phyloP scores from a whole-genome alignment of 2,797 vertebrate species.

The Phaenicophaeus curvirostris region DNA sequence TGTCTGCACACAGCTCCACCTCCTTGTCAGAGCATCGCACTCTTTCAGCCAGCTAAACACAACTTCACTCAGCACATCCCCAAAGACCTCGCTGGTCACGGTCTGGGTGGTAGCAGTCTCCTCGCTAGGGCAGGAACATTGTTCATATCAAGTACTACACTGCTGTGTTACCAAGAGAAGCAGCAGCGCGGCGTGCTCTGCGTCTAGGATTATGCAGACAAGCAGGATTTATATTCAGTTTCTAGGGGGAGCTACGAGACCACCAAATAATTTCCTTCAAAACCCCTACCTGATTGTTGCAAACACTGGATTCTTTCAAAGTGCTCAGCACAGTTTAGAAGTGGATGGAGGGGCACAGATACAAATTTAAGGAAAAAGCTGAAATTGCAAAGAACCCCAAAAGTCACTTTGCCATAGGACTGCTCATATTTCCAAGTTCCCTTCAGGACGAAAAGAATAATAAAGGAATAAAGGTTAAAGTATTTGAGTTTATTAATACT shows the following conservation, averaged over 20 bases:
- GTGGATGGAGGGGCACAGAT: neutral
- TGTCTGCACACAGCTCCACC: neutral
- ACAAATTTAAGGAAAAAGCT: neutral
- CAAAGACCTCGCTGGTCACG: rapidly evolving
- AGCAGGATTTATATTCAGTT: neutral
- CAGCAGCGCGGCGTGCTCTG: neutral
- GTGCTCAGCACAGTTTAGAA: neutral
- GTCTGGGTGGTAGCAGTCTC: neutral
- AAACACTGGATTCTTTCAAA: neutral
- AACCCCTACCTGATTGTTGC: neutral
- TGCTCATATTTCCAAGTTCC: neutral
- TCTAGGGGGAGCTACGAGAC: slow-evolving; percentile 66
- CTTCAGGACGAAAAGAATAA: neutral
- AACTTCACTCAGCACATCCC: neutral
- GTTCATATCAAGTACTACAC: neutral
- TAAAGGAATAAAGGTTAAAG: neutral
- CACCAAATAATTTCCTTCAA: neutral
- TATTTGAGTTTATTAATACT: neutral
- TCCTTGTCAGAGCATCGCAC: neutral
- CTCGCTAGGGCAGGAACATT: neutral
- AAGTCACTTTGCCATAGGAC: neutral
- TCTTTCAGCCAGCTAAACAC: neutral
- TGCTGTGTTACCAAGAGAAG: neutral
- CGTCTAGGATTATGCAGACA: neutral
- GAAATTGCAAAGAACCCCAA: neutral